Conservation (phyloP, 2,113 vertebrate species). For the Phalacrocorax carbo region DNA sequence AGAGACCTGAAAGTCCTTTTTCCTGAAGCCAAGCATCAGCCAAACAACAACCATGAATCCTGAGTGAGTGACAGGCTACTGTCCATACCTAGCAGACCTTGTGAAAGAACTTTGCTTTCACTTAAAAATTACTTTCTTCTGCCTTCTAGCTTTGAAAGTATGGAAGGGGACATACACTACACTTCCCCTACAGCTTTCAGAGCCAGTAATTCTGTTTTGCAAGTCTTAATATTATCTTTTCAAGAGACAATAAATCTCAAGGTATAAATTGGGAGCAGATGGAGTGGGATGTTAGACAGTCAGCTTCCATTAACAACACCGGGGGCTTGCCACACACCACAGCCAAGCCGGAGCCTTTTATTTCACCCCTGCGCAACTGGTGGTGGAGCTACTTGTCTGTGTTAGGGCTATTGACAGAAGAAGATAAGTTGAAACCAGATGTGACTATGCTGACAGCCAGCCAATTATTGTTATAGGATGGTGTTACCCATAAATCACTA, state of each 20-base stretch:
- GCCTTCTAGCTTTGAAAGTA: not conserved
- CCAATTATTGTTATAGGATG: not conserved
- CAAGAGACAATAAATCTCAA: not conserved
- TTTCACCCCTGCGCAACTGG: not conserved
- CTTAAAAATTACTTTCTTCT: not conserved
- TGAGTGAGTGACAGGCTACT: not conserved
- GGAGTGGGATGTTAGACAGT: not conserved
- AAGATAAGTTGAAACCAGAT: not conserved
- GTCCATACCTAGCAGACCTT: not conserved
- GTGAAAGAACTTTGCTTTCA: not conserved
- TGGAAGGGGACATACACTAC: accelerated
- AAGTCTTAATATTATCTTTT: not conserved
- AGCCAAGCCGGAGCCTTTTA: not conserved
- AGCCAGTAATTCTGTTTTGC: not conserved
- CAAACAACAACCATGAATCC: not conserved
- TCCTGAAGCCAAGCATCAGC: not conserved
- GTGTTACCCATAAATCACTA: not conserved
- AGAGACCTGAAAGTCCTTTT: not conserved
- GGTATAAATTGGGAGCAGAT: slow-evolving; percentile 37
- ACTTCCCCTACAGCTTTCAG: not conserved
- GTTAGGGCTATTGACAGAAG: not conserved
- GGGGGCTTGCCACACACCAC: not conserved
- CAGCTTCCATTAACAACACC: slow-evolving; percentile 1
- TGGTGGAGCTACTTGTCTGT: not conserved
- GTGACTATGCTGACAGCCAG: not conserved